Base-by-base conservation (phyloP, 2,888 invertebrate genomes). In the Drosophila pseudotakahashii region DNA sequence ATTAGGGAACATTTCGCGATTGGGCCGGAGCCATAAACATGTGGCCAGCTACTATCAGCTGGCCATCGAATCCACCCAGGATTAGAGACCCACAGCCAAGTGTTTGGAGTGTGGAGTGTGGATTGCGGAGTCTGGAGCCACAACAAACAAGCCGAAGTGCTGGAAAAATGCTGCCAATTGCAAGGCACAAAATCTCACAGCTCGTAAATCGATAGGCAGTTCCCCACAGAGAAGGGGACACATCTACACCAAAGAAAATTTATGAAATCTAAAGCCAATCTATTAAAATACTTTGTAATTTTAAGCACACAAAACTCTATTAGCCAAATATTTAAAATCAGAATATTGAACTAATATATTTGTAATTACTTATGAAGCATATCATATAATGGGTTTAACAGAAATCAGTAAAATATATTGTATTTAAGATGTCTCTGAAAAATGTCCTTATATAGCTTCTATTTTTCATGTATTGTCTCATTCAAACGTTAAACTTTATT, bases 121-220 rank as follows among this genome's bases (percentile, higher is more conserved):
- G 34, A 34, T 11, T 34, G 1, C 0, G n/a, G 39, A 47, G 30
- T 47, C 26, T 7, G 47, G 32, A 34, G 55, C 50, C 42, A 63
- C 47, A 70, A 50, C 32, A 59, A 34, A 55, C 48, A 63, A 48
- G 53, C 48, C 68, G 58, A 60, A 62, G 34, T 42, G 53, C 52
- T 59, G 44, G 16, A 53, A 23, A 57, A 58, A 48, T 59, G 53
- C 51, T 73, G 53, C 34, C 78, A 69, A 79, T 81, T 81, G 76
- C 73, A 55, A 53, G 78, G 80, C 78, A 76, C 74, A 72, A 85
- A 77, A 80, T 85, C 82, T 82, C 82, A 82, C 82, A 82, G 85
- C 75, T 80, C 82, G 82, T 85, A 82, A 85, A 85, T 85, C 74
- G 85, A 73, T 51, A 26, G 53, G 54, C 66, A 69, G 76, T 64